These are phyloP conservation scores for Agapostemon virescens DNA, from an alignment of 2,888 invertebrate genomes.

Conservation along the genomic window DNA sequence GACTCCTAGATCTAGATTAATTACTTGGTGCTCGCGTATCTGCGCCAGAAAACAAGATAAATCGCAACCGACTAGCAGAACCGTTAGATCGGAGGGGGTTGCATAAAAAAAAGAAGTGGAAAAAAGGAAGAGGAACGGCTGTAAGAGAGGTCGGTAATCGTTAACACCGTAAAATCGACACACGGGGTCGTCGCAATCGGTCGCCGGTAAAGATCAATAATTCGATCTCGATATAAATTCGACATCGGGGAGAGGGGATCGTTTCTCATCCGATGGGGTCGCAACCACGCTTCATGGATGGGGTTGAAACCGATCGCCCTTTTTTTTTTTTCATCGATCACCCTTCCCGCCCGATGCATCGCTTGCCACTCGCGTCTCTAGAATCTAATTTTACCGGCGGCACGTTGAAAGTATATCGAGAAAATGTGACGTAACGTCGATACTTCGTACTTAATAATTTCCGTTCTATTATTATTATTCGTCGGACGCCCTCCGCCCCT, in stretches of 20 bases:
- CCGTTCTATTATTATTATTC: conserved; percentile 45
- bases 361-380: conserved; percentile 68
- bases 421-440: conserved; percentile 68
- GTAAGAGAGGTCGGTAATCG: conserved; percentile 60
- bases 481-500: background rate
- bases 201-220: conserved; percentile 77
- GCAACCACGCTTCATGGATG: conserved; percentile 69
- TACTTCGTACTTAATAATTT: conserved; percentile 63
- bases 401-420: conserved; percentile 68
- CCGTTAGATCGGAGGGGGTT: conserved; percentile 40
- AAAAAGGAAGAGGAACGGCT: conserved; percentile 34
- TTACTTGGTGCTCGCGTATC: conserved; percentile 64
- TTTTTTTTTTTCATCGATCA: conserved; percentile 74
- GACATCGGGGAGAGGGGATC: conserved; percentile 68
- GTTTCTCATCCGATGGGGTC: conserved; percentile 71
- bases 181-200: conserved; percentile 69
- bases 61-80: conserved; percentile 54
- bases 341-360: conserved; percentile 65
- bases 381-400: conserved; percentile 68
- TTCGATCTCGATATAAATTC: conserved; percentile 79
- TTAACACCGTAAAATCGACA: conserved; percentile 76
- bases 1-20: conserved; percentile 68
- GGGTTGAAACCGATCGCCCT: conserved; percentile 76
- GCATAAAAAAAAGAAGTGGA: conserved; percentile 11
- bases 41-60: conserved; percentile 58